These are phyloP conservation scores for Rapana venosa DNA, from an alignment of 2,888 invertebrate genomes.

Conservation along the genomic window DNA sequence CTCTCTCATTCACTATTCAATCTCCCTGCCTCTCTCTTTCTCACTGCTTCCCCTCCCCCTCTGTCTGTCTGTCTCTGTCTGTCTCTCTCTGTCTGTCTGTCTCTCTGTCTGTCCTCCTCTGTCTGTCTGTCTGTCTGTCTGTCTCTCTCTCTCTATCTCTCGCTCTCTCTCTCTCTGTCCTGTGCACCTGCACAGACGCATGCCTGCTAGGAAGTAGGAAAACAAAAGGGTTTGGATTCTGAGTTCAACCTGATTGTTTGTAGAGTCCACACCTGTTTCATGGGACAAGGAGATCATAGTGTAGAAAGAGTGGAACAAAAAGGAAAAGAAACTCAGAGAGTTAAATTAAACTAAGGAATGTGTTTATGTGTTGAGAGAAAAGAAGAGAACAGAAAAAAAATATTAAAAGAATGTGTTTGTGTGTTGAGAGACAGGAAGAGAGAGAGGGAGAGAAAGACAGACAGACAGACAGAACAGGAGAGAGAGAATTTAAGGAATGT, in stretches of 20 bases:
- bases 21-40: slow-evolving; percentile 3
- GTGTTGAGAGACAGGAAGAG: background rate
- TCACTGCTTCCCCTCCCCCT: background rate
- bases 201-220: no score
- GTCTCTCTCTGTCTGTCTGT: background rate
- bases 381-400: no score
- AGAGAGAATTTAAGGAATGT: no score
- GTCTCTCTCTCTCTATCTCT: background rate
- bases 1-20: background rate
- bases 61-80: background rate
- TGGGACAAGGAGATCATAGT: no score
- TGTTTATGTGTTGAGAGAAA: background rate
- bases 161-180: background rate
- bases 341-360: no score
- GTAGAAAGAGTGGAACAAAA: no score
- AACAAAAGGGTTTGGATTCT: no score
- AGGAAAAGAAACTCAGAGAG: no score
- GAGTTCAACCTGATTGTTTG: no score
- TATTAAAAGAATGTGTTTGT: no score
- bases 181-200: no score
- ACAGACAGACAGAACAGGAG: background rate
- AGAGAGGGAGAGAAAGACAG: background rate
- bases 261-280: no score
- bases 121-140: background rate
- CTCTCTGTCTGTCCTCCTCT: background rate